Evolutionary conservation across 2,797 vertebrate genomes (phyloP).

Genomic region (Mionectes olivaceus): DNA sequence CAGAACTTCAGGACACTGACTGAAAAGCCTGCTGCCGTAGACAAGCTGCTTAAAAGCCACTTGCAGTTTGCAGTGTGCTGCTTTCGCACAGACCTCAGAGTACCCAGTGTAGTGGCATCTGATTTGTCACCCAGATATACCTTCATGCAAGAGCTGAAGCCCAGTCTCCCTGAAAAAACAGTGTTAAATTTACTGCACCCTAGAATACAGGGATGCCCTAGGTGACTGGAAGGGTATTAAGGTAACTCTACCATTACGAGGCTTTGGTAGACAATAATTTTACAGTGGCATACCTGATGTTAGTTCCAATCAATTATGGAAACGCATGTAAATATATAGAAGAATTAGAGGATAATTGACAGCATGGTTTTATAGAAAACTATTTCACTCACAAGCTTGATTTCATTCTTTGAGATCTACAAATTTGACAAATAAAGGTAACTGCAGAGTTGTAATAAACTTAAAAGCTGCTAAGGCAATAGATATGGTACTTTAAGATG

Average conservation of each 20-base stretch:
- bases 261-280: background rate
- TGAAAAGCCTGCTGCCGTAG: background rate
- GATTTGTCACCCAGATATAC: background rate
- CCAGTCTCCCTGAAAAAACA: background rate
- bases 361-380: background rate
- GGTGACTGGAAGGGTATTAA: background rate
- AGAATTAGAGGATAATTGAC: background rate
- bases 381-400: background rate
- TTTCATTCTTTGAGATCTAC: background rate
- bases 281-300: background rate
- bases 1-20: background rate
- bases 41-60: background rate
- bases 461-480: background rate
- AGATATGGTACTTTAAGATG: background rate
- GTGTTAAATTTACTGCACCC: background rate
- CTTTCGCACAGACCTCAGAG: background rate
- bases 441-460: background rate
- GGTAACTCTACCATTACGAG: background rate
- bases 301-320: background rate
- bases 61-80: background rate
- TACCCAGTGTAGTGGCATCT: background rate
- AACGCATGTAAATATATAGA: rapidly evolving
- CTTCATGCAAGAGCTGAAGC: background rate
- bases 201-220: background rate
- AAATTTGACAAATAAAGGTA: background rate